phyloP scores from a whole-genome alignment of 2,113 vertebrate species.

The Nematolebias whitei region DNA sequence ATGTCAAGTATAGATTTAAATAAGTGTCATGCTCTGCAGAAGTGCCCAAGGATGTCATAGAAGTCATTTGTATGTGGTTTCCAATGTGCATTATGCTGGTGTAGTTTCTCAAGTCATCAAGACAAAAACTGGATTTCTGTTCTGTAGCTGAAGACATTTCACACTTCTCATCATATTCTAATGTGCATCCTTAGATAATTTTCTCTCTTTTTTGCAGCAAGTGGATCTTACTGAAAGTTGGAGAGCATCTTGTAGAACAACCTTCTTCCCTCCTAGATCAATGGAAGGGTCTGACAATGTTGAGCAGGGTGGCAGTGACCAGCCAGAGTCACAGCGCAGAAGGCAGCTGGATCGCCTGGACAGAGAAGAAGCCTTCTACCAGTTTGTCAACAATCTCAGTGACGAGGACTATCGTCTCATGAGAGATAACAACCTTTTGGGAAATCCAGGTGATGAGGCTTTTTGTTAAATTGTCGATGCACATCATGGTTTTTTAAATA shows the following conservation, averaged over 20 bases:
- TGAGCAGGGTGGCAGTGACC: slow-evolving; percentile 89
- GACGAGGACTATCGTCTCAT: slow-evolving; percentile 98
- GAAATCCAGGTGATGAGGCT: slow-evolving; percentile 88
- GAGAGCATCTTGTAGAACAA: slow-evolving; percentile 28
- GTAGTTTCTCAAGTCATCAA: too few species aligned
- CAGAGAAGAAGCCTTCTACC: slow-evolving; percentile 97
- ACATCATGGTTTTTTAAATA: neutral
- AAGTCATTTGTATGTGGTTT: too few species aligned
- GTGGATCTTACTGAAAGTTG: slow-evolving; percentile 50
- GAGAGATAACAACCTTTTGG: slow-evolving; percentile 98
- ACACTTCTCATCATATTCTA: too few species aligned
- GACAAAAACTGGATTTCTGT: too few species aligned
- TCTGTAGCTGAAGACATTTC: too few species aligned
- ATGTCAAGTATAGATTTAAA: too few species aligned
- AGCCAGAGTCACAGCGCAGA: slow-evolving; percentile 90
- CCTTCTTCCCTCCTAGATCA: slow-evolving; percentile 56
- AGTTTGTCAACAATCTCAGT: slow-evolving; percentile 97
- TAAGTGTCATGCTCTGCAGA: too few species aligned
- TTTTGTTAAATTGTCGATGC: neutral
- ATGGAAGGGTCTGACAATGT: slow-evolving; percentile 95
- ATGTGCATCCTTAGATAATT: neutral
- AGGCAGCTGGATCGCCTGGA: slow-evolving; percentile 93
- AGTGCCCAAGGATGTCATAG: too few species aligned
- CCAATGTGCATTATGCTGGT: neutral
- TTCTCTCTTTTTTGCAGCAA: slow-evolving; percentile 24